Conservation (phyloP, 2,888 invertebrate genomes). For the Agrochola lota region DNA sequence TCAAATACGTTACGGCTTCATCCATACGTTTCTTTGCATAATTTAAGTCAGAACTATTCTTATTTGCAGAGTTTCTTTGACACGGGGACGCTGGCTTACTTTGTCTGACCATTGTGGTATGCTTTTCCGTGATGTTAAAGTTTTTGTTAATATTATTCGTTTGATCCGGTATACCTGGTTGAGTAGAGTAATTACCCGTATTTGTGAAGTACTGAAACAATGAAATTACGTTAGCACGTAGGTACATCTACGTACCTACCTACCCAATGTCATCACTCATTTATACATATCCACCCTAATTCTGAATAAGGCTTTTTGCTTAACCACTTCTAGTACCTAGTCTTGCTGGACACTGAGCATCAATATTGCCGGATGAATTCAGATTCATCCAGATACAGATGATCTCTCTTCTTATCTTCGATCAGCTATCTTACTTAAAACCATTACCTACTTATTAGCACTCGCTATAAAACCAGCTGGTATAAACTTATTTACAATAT, state of each 20-base stretch:
- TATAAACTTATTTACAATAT: background rate
- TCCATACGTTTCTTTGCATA: slow-evolving; percentile 72
- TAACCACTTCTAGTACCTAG: too few relatives aligned
- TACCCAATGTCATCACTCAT: background rate
- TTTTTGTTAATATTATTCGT: slow-evolving; percentile 57
- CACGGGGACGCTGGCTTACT: slow-evolving; percentile 58
- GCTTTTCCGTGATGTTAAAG: slow-evolving; percentile 59
- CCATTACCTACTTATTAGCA: background rate
- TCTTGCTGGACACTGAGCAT: background rate
- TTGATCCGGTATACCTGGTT: slow-evolving; percentile 65
- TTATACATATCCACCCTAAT: background rate
- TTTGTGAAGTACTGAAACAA: slow-evolving; percentile 68
- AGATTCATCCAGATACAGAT: too few relatives aligned
- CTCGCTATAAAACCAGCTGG: background rate
- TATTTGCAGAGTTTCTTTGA: slow-evolving; percentile 47
- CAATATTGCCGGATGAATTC: background rate
- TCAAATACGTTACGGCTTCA: slow-evolving; percentile 66
- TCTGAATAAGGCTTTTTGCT: background rate
- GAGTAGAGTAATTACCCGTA: slow-evolving; percentile 62
- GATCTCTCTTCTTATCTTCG: too few relatives aligned
- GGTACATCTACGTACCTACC: background rate
- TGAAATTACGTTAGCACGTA: slow-evolving; percentile 17
- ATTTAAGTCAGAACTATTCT: slow-evolving; percentile 52
- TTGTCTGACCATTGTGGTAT: slow-evolving; percentile 51
- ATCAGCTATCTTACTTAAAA: background rate